These are phyloP conservation scores for Gallirallus australis DNA, from an alignment of 2,797 vertebrate genomes.

Conservation along the genomic window DNA sequence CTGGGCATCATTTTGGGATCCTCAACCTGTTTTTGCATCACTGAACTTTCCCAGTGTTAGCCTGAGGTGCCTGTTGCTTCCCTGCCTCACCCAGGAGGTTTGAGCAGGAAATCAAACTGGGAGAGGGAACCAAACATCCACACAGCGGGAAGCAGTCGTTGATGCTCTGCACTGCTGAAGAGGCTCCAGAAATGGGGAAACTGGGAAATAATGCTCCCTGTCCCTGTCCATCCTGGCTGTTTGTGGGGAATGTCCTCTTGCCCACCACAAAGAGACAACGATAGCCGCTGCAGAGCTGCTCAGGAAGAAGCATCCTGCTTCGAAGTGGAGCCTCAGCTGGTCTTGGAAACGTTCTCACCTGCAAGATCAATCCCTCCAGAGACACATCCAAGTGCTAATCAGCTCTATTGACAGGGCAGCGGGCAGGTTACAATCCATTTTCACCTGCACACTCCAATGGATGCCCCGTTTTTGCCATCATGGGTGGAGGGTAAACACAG, in stretches of 20 bases:
- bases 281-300: background rate
- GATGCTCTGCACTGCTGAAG: background rate
- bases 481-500: background rate
- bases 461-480: slow-evolving; percentile 61
- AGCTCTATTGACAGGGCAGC: slow-evolving; percentile 60
- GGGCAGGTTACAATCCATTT: slow-evolving; percentile 75
- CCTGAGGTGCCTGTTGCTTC: background rate
- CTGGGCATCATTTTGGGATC: accelerated
- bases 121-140: background rate
- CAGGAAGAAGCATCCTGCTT: background rate
- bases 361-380: slow-evolving; percentile 48
- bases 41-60: background rate
- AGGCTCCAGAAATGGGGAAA: background rate
- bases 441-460: slow-evolving; percentile 74
- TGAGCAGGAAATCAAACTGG: background rate
- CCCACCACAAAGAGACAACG: background rate
- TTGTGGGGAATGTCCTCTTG: background rate
- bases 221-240: background rate
- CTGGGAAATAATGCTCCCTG: background rate
- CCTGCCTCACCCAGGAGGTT: background rate
- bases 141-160: accelerated
- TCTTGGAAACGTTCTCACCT: slow-evolving; percentile 68
- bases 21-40: background rate
- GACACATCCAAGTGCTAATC: slow-evolving; percentile 66
- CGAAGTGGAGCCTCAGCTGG: slow-evolving; percentile 39